Base-by-base conservation (phyloP, 2,888 invertebrate species). In the Himalopsyche anomala region DNA sequence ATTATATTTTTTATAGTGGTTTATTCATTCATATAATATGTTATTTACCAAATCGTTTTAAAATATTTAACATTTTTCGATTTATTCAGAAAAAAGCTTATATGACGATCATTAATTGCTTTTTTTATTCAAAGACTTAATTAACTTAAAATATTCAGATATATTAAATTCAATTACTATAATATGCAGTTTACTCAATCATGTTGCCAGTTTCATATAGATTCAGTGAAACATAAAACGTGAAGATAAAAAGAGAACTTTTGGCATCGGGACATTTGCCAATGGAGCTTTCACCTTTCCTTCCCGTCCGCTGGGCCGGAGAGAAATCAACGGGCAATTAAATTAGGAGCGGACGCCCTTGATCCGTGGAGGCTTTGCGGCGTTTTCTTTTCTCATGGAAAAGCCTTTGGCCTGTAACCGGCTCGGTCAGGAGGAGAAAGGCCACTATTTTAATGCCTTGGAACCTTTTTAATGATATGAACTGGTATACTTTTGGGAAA, bases 301-400 rank as follows among this genome's bases (percentile, higher is more conserved):
- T 74, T 81, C 62, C 80, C 81, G 81, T 51, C 74, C 85, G 80
- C 19, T 83, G 83, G 84, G 81, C 86, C 84, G 83, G 84, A 80
- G 83, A 84, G 84, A 84, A 86, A 86, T 86, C 86, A 84, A 84
- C 86, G 83, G 86, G 86, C 86, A 86, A 86, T 86, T 86, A 86
- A 86, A 86, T 86, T 86, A 84, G 86, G 86, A 81, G 83, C 86
- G 81, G 84, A 84, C 86, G 85, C 55, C 85, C 82, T 80, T 83
- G 85, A 85, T 85, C 85, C 82, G 36, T 36, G 42, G 86, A 81
- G 84, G 74, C 74, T 74, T 74, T 74, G 74, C 74, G 74, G 74
- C 74, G 74, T 74, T 74, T 81, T 81, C 19, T 81, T 81, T 81
- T 81, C 81, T 8, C 28, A 19, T 81, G 11, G 81, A 80, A 80